phyloP scores from a whole-genome alignment of 2,888 invertebrate species.

The Callinectes sapidus region DNA sequence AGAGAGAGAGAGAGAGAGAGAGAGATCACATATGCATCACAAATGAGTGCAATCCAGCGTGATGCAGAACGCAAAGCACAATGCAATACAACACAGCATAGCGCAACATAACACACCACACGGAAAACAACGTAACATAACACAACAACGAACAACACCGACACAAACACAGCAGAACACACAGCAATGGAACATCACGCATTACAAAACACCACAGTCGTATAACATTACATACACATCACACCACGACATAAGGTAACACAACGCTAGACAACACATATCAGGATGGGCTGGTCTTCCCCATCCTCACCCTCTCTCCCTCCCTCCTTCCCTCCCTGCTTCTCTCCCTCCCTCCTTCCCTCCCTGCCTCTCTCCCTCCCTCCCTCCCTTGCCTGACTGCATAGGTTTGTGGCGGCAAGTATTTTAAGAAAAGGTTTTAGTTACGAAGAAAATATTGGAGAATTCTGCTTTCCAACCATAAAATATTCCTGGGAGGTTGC shows the following conservation, averaged over 20 bases:
- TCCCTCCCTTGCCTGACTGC: background rate
- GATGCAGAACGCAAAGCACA: background rate
- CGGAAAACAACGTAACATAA: too few species aligned
- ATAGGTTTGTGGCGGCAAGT: background rate
- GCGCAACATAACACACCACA: too few species aligned
- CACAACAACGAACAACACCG: too few species aligned
- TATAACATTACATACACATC: background rate
- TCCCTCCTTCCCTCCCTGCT: background rate
- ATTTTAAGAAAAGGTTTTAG: constrained; percentile 19
- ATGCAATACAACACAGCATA: too few species aligned
- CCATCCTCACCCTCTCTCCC: too few species aligned
- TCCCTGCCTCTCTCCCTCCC: background rate
- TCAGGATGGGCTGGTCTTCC: background rate
- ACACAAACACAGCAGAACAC: too few species aligned
- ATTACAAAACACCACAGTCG: too few species aligned
- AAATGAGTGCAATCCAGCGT: background rate
- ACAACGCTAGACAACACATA: background rate
- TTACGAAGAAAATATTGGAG: constrained; percentile 13
- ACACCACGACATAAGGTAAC: background rate
- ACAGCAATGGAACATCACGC: too few species aligned
- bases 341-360: background rate
- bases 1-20: too few species aligned
- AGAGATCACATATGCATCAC: background rate
- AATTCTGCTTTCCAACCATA: constrained; percentile 7
- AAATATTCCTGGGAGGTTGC: background rate